These are phyloP conservation scores for Liasis olivaceus DNA, from an alignment of 2,797 vertebrate species.

Conservation along the genomic window DNA sequence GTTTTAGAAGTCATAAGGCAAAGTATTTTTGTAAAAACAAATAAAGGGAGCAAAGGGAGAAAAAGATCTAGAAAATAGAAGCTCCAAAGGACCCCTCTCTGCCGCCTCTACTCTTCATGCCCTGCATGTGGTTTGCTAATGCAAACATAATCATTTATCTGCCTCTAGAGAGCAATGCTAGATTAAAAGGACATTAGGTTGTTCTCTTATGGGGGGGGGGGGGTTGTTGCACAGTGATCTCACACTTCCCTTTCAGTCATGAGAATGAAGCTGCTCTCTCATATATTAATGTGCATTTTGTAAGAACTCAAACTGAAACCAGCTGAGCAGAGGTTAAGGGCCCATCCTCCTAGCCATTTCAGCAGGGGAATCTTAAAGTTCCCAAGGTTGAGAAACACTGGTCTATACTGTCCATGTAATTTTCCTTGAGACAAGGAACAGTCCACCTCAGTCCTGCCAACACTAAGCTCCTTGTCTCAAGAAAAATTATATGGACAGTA, in stretches of 20 bases:
- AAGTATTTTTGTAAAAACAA: constrained; percentile 52
- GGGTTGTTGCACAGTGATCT: not conserved
- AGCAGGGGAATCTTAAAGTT: not conserved
- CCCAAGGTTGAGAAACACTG: not conserved
- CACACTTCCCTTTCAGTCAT: not conserved
- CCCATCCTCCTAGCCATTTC: not conserved
- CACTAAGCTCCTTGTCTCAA: not conserved
- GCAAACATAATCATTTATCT: not conserved
- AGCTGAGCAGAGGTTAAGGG: not conserved
- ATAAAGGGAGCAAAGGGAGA: constrained; percentile 18
- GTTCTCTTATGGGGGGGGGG: not conserved
- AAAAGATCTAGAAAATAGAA: not conserved
- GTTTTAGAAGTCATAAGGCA: constrained; percentile 59
- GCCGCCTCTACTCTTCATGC: not conserved
- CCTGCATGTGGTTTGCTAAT: not conserved
- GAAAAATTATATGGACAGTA: not conserved
- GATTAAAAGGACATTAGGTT: constrained; percentile 1
- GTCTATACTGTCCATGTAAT: not conserved
- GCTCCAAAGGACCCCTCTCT: not conserved
- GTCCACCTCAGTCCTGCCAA: not conserved
- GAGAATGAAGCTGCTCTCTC: not conserved
- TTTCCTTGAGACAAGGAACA: not conserved
- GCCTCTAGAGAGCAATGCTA: not conserved
- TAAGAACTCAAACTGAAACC: not conserved
- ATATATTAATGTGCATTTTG: not conserved